Percentiles rank a stretch among this genome's conserved stretches.
These are phyloP conservation scores for Fulica atra DNA, from an alignment of 2,113 vertebrate species.

Conservation along the genomic window DNA sequence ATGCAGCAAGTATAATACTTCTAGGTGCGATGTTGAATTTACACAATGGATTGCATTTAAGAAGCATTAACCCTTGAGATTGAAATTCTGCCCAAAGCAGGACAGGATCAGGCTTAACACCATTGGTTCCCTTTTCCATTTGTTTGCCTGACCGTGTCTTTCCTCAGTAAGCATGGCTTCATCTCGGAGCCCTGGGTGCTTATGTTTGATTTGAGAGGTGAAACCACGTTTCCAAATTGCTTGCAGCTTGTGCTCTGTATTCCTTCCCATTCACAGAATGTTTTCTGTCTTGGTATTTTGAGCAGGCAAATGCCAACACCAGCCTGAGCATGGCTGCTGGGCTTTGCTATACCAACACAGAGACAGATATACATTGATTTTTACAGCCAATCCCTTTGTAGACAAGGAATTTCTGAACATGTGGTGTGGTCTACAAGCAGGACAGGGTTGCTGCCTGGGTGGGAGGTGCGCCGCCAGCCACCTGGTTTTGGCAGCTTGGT, in stretches of 20 bases:
- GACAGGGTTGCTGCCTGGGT: not conserved
- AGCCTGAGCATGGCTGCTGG: not conserved
- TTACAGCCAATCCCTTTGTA: not conserved
- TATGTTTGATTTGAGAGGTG: not conserved
- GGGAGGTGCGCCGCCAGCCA: not conserved
- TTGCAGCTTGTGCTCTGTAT: not conserved
- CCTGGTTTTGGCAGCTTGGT: not conserved
- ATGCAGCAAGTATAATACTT: not conserved
- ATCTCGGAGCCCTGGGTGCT: not conserved
- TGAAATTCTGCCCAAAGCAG: not conserved
- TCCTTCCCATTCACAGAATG: not conserved
- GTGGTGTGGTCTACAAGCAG: not conserved
- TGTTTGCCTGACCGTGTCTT: not conserved
- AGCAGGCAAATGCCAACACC: not conserved
- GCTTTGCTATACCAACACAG: not conserved
- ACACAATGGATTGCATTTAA: not conserved
- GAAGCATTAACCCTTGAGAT: not conserved
- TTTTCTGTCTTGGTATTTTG: not conserved
- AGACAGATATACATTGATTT: not conserved
- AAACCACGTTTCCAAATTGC: not conserved
- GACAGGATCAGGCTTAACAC: not conserved
- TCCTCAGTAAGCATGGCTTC: not conserved
- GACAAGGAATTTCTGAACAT: not conserved
- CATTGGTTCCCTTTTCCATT: not conserved
- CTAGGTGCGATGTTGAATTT: not conserved